Evolutionary conservation across 1,140 invertebrate genomes (phyloP), one percentile per base, ranked within the genome.

Genomic region (Polyergus mexicanus): DNA sequence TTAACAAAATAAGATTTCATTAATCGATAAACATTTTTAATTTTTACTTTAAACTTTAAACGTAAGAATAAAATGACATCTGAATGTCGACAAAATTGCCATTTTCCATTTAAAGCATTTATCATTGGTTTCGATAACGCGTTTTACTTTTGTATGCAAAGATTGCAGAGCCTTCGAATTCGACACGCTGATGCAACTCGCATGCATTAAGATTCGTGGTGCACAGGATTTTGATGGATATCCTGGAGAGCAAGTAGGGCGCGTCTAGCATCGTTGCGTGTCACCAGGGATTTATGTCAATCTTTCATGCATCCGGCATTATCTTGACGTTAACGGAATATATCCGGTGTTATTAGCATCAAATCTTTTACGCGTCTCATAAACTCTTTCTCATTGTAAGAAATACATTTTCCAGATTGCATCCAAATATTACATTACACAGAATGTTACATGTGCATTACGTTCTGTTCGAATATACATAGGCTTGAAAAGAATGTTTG

Each of bases 271-370:
- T 60, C 69, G 44, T 54, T 81, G 66, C 35, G 35, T 81, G 77
- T 81, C 77, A 19, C 51, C 66, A 71, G 35, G 65, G 51, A 81
- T 81, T 81, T 81, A 47, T 81, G 78, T 54, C 66, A 81, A 71
- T 81, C 78, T 81, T 81, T 81, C 66, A 5, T 5, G 13, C 38
- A 35, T 60, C 25, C 54, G 54, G 66, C 38, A 54, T 60, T 81
- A 54, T 58, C 78, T 72, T 44, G 66, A 80, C 32, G 22, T 38
- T 80, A 41, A 38, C 25, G 65, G 16, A 69, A 80, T 47, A 71
- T 71, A 80, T 69, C 77, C 47, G 47, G 32, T 41, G 47, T 35
- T 44, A 60, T 81, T 81, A 81, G 78, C 66, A 72, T 81, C 66
- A 60, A 72, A 6, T 38, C 19, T 16, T 16, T 54, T 71, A 13